Conservation (phyloP, 64 coral and sea anemone genomes). For the Pocillopora damicornis region DNA sequence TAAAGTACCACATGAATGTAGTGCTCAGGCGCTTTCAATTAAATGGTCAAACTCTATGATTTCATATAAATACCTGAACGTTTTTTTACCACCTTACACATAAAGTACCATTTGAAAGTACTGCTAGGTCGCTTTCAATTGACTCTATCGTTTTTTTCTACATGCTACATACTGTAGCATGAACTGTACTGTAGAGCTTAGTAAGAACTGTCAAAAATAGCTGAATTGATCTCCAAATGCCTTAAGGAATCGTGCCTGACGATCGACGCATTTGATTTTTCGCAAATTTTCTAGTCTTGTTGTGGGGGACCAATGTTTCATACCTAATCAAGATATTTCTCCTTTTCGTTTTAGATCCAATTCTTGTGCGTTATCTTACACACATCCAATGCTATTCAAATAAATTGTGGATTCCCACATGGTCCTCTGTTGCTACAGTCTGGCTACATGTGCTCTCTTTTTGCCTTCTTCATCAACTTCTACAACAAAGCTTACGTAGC, state of each 20-base stretch:
- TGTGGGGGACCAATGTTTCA: background rate
- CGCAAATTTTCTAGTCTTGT: background rate
- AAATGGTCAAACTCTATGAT: background rate
- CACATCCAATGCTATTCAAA: slow-evolving; percentile 51
- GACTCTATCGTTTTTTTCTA: too few relatives aligned
- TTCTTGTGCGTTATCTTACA: slow-evolving; percentile 40
- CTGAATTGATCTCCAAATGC: too few relatives aligned
- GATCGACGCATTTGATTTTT: background rate
- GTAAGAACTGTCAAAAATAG: too few relatives aligned
- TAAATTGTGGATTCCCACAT: slow-evolving; percentile 68
- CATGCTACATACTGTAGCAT: too few relatives aligned
- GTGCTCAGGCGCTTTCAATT: background rate
- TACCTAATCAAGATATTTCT: slow-evolving; percentile 17
- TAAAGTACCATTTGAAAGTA: background rate
- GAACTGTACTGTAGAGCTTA: too few relatives aligned
- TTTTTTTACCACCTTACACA: background rate
- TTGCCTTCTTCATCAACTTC: slow-evolving; percentile 58
- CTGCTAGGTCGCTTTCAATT: background rate
- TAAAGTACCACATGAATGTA: background rate
- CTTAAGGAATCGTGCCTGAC: background rate
- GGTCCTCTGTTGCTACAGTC: slow-evolving; percentile 59
- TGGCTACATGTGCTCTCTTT: slow-evolving; percentile 59
- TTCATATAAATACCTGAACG: background rate
- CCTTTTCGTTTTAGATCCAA: slow-evolving; percentile 50
- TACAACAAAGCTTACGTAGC: slow-evolving; percentile 51